These are phyloP conservation scores for Bombylius discolor DNA, from an alignment of 2,888 invertebrate genomes.

Conservation along the genomic window DNA sequence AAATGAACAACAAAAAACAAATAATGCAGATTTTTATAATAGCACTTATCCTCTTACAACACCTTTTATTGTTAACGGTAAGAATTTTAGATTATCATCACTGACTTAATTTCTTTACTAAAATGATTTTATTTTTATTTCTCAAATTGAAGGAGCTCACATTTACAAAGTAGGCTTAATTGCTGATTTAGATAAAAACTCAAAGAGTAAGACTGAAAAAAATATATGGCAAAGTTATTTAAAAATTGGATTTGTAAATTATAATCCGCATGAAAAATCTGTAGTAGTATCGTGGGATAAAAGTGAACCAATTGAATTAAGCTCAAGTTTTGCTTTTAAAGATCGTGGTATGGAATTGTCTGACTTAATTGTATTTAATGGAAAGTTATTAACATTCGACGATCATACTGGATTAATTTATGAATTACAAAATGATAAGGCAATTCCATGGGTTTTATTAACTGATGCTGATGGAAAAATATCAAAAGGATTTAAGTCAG, in stretches of 20 bases:
- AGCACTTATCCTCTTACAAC: conserved; percentile 72
- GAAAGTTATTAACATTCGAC: conserved; percentile 77
- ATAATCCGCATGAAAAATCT: conserved; percentile 45
- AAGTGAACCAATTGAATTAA: conserved; percentile 45
- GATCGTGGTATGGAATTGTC: conserved; percentile 96
- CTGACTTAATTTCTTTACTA: conserved; percentile 22
- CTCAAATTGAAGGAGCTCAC: not conserved
- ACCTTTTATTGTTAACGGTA: conserved; percentile 48
- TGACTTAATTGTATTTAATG: conserved; percentile 86
- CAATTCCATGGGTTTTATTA: conserved; percentile 71
- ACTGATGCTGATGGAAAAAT: conserved; percentile 81
- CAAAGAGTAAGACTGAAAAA: conserved; percentile 53
- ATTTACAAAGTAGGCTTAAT: conserved; percentile 69
- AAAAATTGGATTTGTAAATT: conserved; percentile 65
- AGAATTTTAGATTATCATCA: conserved; percentile 26
- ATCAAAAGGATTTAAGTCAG: conserved; percentile 78
- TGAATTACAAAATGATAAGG: conserved; percentile 51
- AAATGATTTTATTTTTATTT: not conserved
- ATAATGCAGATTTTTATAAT: conserved; percentile 44
- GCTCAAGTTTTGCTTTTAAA: conserved; percentile 64
- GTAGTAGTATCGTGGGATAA: conserved; percentile 65
- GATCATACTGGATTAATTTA: conserved; percentile 90
- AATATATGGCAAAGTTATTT: conserved; percentile 72
- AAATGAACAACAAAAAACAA: not conserved
- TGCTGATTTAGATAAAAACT: conserved; percentile 84